A percentile compares a stretch with the other conserved stretches of the same genome.
Conservation (phyloP, 2,888 invertebrate genomes). For the Mesorhabditis spiculigera region DNA sequence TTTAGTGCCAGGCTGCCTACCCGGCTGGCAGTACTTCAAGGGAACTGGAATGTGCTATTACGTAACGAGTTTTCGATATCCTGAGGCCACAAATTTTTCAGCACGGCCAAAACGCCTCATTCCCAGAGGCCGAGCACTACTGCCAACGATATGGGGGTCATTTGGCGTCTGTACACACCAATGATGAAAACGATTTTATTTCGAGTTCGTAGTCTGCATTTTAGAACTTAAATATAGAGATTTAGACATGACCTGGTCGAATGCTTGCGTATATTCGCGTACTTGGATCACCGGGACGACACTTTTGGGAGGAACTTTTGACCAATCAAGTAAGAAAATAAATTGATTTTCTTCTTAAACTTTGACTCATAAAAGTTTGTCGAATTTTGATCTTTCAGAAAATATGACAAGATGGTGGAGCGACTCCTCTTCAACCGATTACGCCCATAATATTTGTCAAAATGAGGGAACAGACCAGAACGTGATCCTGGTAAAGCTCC, state of each 20-base stretch:
- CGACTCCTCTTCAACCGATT: not conserved
- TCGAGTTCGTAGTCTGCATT: not conserved
- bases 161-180: not conserved
- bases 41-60: conserved; percentile 2
- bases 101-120: not conserved
- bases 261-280: not conserved
- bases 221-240: no score
- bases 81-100: not conserved
- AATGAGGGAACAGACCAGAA: conserved; percentile 3
- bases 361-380: not conserved
- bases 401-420: not conserved
- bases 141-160: not conserved
- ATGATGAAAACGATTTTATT: not conserved
- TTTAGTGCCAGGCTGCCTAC: not conserved
- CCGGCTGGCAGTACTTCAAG: not conserved
- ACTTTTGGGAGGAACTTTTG: not conserved
- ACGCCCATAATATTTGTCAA: conserved; percentile 6
- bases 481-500: not conserved
- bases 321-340: not conserved
- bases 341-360: not conserved
- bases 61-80: not conserved
- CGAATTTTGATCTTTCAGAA: not conserved
- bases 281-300: conserved; percentile 2
- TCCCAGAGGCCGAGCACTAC: not conserved
- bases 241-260: not conserved